Evolutionary conservation across 1,140 invertebrate genomes (phyloP).

Genomic region (Heliconius hermathena): DNA sequence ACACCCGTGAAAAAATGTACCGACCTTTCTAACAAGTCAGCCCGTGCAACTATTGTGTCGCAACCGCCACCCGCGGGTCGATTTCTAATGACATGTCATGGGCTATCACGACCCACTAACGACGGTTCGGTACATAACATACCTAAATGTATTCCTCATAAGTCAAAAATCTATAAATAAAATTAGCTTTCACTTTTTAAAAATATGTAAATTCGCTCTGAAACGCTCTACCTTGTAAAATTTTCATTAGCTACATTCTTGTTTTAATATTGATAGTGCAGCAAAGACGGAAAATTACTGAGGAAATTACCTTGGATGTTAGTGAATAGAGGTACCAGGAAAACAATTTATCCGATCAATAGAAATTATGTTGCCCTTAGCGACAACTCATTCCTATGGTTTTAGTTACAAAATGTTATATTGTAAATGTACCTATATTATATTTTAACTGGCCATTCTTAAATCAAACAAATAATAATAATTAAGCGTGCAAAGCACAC

Average conservation of each 20-base stretch:
- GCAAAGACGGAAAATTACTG: constrained; percentile 5
- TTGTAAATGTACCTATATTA: not conserved
- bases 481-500: not conserved
- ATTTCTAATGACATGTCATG: constrained; percentile 54
- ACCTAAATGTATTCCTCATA: not conserved
- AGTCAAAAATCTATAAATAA: not conserved
- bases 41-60: constrained; percentile 54
- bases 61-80: constrained; percentile 48
- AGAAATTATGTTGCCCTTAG: constrained; percentile 27
- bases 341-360: constrained; percentile 32
- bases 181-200: not conserved
- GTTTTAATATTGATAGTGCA: constrained; percentile 8
- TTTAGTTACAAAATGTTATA: not conserved
- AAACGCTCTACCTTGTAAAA: not conserved
- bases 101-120: constrained; percentile 29
- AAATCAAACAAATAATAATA: constrained; percentile 3
- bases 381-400: not conserved
- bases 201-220: not conserved
- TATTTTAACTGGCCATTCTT: not conserved
- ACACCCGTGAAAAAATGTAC: constrained; percentile 70
- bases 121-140: not conserved
- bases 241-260: not conserved
- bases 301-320: constrained; percentile 11
- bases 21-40: constrained; percentile 65
- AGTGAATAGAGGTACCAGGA: constrained; percentile 24